Conservation (phyloP, 2,113 vertebrate species). For the Pituophis catenifer region DNA sequence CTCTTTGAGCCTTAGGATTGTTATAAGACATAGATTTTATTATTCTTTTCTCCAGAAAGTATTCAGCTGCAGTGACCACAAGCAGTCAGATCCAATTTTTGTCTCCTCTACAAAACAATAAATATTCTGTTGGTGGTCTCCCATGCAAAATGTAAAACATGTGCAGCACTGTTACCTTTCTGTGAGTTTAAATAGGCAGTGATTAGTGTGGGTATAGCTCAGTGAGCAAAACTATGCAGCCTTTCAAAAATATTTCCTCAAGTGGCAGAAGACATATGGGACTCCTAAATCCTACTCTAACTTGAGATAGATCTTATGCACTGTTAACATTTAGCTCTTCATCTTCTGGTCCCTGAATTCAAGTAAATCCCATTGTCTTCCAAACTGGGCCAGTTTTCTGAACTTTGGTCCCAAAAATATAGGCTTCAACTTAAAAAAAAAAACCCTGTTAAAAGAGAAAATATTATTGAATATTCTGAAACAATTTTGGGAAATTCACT, state of each 20-base stretch:
- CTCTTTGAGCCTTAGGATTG: background rate
- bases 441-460: background rate
- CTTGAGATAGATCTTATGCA: background rate
- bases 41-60: background rate
- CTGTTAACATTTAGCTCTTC: background rate
- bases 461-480: background rate
- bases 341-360: background rate
- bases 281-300: background rate
- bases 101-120: conserved; percentile 29
- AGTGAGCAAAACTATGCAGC: conserved; percentile 9
- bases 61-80: conserved; percentile 15
- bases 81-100: conserved; percentile 31
- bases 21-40: background rate
- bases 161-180: conserved; percentile 27
- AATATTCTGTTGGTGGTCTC: conserved; percentile 36
- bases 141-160: conserved; percentile 33
- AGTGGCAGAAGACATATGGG: background rate
- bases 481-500: background rate
- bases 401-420: background rate
- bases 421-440: background rate
- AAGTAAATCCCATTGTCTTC: background rate
- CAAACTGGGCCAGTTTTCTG: background rate
- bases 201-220: conserved; percentile 21
- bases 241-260: conserved; percentile 7
- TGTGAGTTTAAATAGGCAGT: conserved; percentile 8